Conservation (phyloP, 2,113 vertebrate species). For the Diphyllodes magnificus region DNA sequence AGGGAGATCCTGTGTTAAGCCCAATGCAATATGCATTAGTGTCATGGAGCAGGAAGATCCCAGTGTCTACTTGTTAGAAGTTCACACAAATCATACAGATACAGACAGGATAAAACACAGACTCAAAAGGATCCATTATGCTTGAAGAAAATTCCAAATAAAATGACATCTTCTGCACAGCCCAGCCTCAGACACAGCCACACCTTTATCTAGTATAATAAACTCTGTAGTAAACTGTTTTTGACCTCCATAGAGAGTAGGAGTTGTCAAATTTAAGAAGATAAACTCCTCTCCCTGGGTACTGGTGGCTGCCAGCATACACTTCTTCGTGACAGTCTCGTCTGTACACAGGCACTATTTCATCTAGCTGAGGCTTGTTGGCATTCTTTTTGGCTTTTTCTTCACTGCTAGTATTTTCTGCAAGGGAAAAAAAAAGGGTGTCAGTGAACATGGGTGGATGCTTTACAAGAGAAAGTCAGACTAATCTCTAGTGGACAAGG, state of each 20-base stretch:
- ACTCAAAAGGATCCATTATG: slow-evolving; percentile 67
- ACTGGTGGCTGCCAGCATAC: slow-evolving; percentile 98
- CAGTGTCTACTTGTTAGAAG: slow-evolving; percentile 58
- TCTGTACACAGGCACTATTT: slow-evolving; percentile 98
- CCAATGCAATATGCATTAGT: slow-evolving; percentile 64
- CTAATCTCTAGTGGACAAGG: neutral
- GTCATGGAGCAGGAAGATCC: slow-evolving; percentile 60
- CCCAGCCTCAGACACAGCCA: slow-evolving; percentile 68
- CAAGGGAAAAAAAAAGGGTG: neutral
- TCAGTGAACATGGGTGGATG: neutral
- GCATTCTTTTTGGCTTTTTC: slow-evolving; percentile 93
- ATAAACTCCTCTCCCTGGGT: slow-evolving; percentile 95
- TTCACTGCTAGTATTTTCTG: slow-evolving; percentile 82
- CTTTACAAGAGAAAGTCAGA: neutral
- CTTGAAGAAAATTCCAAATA: slow-evolving; percentile 67
- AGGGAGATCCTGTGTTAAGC: slow-evolving; percentile 50
- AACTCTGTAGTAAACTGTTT: slow-evolving; percentile 99
- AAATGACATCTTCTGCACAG: slow-evolving; percentile 68
- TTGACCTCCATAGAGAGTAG: slow-evolving; percentile 98
- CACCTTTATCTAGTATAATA: slow-evolving; percentile 98
- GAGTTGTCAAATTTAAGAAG: slow-evolving; percentile 99
- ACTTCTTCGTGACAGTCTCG: slow-evolving; percentile 99
- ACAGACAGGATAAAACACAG: slow-evolving; percentile 58
- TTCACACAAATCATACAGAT: slow-evolving; percentile 66
- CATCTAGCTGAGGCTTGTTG: slow-evolving; percentile 92